These are phyloP conservation scores for Poeciliopsis infans DNA, from an alignment of 2,797 vertebrate genomes.

Conservation along the genomic window DNA sequence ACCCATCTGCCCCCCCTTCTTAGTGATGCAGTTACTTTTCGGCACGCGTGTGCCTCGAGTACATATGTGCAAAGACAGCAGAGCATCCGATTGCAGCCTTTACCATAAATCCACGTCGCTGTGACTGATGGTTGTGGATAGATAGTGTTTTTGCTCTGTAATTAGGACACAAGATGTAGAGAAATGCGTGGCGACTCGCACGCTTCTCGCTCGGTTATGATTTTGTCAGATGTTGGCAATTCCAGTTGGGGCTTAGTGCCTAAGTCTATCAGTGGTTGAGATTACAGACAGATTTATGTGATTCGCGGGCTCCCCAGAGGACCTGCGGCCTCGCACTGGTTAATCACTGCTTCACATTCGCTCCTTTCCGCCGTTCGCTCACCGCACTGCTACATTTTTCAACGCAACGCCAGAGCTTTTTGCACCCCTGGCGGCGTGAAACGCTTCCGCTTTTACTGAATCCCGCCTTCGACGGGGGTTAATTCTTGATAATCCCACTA, in stretches of 20 bases:
- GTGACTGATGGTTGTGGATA: conserved; percentile 57
- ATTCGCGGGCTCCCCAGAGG: conserved; percentile 69
- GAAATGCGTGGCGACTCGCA: conserved; percentile 44
- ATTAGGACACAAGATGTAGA: conserved; percentile 57
- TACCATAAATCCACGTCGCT: conserved; percentile 50
- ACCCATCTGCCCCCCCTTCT: conserved; percentile 76
- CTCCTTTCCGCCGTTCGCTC: conserved; percentile 58
- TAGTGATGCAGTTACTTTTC: conserved; percentile 71
- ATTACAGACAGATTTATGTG: conserved; percentile 82
- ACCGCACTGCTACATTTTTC: conserved; percentile 23
- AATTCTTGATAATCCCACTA: conserved; percentile 76
- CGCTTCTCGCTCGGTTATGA: conserved; percentile 58
- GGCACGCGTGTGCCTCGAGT: conserved; percentile 39
- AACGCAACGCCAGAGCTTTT: conserved; percentile 49
- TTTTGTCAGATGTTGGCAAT: conserved; percentile 80
- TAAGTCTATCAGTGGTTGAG: conserved; percentile 80
- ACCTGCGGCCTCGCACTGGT: conserved; percentile 70
- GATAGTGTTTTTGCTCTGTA: conserved; percentile 41
- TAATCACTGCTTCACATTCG: conserved; percentile 76
- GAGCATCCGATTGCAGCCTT: conserved; percentile 37
- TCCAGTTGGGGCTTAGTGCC: conserved; percentile 71
- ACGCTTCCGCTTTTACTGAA: conserved; percentile 39
- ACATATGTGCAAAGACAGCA: conserved; percentile 52
- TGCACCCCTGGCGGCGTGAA: conserved; percentile 11
- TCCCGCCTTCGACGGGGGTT: conserved; percentile 61